A percentile compares a stretch with the other conserved stretches of the same genome.
These are phyloP conservation scores for Gibbula magus DNA, from an alignment of 2,888 invertebrate species.

Conservation along the genomic window DNA sequence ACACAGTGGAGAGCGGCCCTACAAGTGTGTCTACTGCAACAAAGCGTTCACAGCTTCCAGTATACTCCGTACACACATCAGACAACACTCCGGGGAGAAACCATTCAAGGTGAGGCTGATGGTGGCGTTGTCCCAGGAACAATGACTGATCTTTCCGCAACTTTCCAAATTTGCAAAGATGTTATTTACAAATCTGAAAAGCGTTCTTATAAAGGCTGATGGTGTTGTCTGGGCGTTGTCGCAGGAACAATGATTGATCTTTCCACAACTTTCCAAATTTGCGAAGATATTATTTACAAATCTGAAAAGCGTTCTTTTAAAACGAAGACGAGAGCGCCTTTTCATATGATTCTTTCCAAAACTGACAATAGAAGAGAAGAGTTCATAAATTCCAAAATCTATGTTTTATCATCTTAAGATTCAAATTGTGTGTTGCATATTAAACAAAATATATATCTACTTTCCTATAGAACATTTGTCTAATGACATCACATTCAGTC, in stretches of 20 bases:
- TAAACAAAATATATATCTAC: too few relatives aligned
- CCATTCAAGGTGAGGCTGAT: constrained; percentile 74
- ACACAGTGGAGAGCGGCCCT: constrained; percentile 76
- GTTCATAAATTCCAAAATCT: too few relatives aligned
- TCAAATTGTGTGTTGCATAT: too few relatives aligned
- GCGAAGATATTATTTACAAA: too few relatives aligned
- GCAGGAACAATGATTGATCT: neutral
- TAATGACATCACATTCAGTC: too few relatives aligned
- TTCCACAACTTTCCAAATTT: too few relatives aligned
- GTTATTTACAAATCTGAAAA: neutral
- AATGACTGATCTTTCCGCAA: neutral
- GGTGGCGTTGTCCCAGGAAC: neutral
- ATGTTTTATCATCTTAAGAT: too few relatives aligned
- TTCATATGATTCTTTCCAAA: too few relatives aligned
- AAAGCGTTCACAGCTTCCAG: constrained; percentile 77
- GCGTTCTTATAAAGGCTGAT: neutral
- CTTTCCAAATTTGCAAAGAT: neutral
- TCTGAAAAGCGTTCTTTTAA: too few relatives aligned
- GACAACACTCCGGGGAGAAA: constrained; percentile 77
- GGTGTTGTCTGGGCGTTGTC: neutral
- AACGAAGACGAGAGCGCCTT: too few relatives aligned
- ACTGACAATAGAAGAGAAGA: too few relatives aligned
- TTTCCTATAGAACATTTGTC: too few relatives aligned
- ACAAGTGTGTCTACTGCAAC: constrained; percentile 76
- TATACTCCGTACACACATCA: constrained; percentile 76